Conservation (phyloP, 2,888 invertebrate species). For the Gryllus longicercus region DNA sequence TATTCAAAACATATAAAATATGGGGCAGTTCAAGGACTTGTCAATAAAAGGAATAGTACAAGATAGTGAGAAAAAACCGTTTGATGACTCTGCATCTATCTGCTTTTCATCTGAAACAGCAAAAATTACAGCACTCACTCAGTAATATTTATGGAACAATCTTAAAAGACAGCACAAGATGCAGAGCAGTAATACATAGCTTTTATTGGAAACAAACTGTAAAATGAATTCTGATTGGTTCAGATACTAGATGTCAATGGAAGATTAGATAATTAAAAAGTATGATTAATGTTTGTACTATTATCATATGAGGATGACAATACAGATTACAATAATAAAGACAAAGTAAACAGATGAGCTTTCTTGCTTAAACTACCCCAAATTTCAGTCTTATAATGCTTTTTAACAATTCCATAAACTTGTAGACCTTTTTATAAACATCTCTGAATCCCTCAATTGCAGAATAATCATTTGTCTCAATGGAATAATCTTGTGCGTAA, state of each 20-base stretch:
- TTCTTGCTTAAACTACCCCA: constrained; percentile 2
- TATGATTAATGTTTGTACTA: neutral
- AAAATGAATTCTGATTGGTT: neutral
- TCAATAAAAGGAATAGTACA: neutral
- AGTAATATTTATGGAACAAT: too few species aligned
- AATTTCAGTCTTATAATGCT: constrained; percentile 7
- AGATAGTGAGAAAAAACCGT: too few species aligned
- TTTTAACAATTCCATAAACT: constrained; percentile 17
- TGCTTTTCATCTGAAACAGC: too few species aligned
- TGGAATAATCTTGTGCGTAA: constrained; percentile 30
- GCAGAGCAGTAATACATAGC: neutral
- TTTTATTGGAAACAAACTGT: neutral
- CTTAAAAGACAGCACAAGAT: too few species aligned
- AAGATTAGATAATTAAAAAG: neutral
- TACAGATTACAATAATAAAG: neutral
- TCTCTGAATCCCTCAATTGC: neutral
- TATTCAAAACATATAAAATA: constrained; percentile 17
- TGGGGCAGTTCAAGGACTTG: constrained; percentile 8
- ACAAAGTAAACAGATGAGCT: neutral
- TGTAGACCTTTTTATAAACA: constrained; percentile 4
- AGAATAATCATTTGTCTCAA: constrained; percentile 3
- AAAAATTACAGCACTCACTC: too few species aligned
- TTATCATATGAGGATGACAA: neutral
- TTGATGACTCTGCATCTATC: too few species aligned
- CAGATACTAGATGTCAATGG: neutral